Evolutionary conservation across 92 coral and sea anemone species (phyloP).

Genomic region (Pocillopora meandrina): DNA sequence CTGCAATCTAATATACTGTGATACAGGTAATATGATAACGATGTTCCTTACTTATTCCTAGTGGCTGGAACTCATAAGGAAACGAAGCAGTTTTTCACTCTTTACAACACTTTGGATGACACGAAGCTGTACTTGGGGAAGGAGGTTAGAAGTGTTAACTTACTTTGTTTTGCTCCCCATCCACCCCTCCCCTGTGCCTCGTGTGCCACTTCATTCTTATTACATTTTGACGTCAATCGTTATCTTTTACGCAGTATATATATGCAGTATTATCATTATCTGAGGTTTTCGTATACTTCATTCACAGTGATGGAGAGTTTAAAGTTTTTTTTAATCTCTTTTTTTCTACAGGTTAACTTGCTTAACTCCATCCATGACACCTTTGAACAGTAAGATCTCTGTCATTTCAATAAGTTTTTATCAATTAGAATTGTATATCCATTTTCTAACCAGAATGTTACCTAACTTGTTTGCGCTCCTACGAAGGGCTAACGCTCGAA

Average conservation of each 20-base stretch:
- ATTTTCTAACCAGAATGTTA: too few species aligned
- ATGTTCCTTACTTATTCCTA: conserved; percentile 11
- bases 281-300: not conserved
- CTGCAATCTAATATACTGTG: too few species aligned
- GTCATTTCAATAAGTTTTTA: not conserved
- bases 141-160: conserved; percentile 58
- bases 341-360: conserved; percentile 73
- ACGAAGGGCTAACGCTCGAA: too few species aligned
- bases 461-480: too few species aligned
- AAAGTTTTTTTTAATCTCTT: not conserved
- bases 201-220: not conserved
- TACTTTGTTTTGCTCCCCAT: not conserved
- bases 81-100: conserved; percentile 96
- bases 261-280: too few species aligned
- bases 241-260: too few species aligned
- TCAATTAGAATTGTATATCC: not conserved
- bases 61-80: conserved; percentile 98
- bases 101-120: conserved; percentile 96
- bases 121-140: conserved; percentile 95
- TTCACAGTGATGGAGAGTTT: not conserved
- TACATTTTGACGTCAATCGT: too few species aligned
- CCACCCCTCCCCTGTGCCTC: not conserved
- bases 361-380: conserved; percentile 97
- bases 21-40: too few species aligned
- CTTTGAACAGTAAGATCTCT: conserved; percentile 88